phyloP scores from a whole-genome alignment of 1,140 invertebrate species.

The Probaryconus sp. region DNA sequence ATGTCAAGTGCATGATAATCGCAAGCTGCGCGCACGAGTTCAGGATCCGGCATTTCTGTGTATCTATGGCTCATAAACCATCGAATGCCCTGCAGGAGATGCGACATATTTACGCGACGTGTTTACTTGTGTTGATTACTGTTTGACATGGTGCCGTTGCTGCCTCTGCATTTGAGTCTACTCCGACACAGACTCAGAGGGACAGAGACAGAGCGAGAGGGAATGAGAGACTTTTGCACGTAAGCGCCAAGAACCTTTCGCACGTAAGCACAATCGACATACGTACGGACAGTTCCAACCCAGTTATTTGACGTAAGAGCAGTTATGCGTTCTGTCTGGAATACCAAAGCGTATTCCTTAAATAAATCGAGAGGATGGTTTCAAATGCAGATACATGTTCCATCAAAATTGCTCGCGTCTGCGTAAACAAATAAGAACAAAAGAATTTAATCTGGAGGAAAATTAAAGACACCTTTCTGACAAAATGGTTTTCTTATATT shows the following conservation, averaged over 20 bases:
- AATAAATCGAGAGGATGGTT: too few relatives aligned
- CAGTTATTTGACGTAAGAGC: slow-evolving; percentile 35
- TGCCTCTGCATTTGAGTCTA: slow-evolving; percentile 35
- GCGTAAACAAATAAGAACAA: too few relatives aligned
- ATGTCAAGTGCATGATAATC: slow-evolving; percentile 35
- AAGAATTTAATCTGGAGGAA: too few relatives aligned
- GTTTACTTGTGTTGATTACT: slow-evolving; percentile 43
- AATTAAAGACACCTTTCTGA: too few relatives aligned
- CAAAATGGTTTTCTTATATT: too few relatives aligned
- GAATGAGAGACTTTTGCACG: slow-evolving; percentile 37
- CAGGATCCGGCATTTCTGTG: neutral
- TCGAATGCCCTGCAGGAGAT: slow-evolving; percentile 39
- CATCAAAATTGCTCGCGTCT: too few relatives aligned
- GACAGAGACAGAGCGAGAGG: slow-evolving; percentile 14
- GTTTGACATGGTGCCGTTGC: slow-evolving; percentile 39
- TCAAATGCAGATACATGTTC: too few relatives aligned
- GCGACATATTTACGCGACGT: slow-evolving; percentile 44
- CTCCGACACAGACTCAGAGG: slow-evolving; percentile 12
- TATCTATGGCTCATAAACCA: slow-evolving; percentile 18
- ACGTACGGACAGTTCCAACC: slow-evolving; percentile 28
- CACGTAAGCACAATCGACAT: slow-evolving; percentile 35
- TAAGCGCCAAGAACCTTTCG: neutral
- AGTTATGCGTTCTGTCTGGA: slow-evolving; percentile 3
- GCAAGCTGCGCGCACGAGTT: slow-evolving; percentile 11
- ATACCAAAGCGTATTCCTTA: too few relatives aligned